Percentiles rank a stretch among this genome's conserved stretches.
Evolutionary conservation across 2,888 invertebrate species (phyloP).

Genomic region (Hylaea fasciaria): DNA sequence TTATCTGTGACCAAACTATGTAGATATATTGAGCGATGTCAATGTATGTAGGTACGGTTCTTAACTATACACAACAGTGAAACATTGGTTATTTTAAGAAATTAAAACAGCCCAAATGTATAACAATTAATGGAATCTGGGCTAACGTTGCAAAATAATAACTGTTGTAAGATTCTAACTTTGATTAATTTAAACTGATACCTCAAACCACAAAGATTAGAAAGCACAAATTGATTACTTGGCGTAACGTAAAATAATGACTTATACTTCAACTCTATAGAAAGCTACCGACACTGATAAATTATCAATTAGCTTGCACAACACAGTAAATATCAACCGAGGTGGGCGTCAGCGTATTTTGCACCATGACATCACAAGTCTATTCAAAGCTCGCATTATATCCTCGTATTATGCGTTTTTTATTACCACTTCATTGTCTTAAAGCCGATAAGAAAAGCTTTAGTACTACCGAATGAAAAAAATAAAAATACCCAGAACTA

Average conservation of each 20-base stretch:
- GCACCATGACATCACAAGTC: conserved; percentile 15
- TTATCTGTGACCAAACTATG: no score
- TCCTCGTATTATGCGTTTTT: conserved; percentile 5
- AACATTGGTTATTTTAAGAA: no score
- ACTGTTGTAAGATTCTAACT: neutral
- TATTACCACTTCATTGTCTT: conserved; percentile 8
- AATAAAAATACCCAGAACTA: neutral
- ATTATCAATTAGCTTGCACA: conserved; percentile 15
- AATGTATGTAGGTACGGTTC: no score
- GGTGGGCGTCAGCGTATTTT: conserved; percentile 8
- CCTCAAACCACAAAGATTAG: neutral
- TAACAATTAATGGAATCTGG: no score
- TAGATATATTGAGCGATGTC: no score
- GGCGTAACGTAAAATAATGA: conserved; percentile 8
- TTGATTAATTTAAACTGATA: conserved; percentile 1
- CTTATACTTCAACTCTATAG: conserved; percentile 1
- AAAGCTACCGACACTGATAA: conserved; percentile 9
- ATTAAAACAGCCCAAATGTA: no score
- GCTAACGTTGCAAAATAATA: no score
- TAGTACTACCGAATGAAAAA: neutral
- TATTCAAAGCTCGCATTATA: conserved; percentile 10
- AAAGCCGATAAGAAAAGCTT: conserved; percentile 9
- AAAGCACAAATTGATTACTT: conserved; percentile 3
- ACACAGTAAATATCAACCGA: neutral
- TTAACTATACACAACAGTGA: no score